These are phyloP conservation scores for Hydrophis major DNA, from an alignment of 2,797 vertebrate species.

Conservation along the genomic window DNA sequence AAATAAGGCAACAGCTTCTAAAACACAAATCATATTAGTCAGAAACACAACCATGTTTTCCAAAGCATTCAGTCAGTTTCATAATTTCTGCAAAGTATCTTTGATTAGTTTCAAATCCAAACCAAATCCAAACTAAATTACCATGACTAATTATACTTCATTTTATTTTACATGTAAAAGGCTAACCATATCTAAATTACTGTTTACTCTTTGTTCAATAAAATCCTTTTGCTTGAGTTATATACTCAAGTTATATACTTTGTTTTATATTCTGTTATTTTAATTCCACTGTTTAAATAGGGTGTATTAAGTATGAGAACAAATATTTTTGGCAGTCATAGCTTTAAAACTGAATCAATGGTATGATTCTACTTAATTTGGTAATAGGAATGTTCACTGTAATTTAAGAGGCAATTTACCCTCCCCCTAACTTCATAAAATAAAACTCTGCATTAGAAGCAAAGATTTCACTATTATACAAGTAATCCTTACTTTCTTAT, in stretches of 20 bases:
- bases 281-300: slow-evolving; percentile 32
- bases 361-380: slow-evolving; percentile 46
- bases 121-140: not conserved
- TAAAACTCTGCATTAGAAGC: slow-evolving; percentile 38
- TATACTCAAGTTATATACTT: slow-evolving; percentile 9
- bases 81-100: not conserved
- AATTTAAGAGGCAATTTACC: slow-evolving; percentile 57
- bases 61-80: too few species aligned
- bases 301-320: slow-evolving; percentile 43
- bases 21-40: too few species aligned
- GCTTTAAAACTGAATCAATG: slow-evolving; percentile 32
- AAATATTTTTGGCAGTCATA: slow-evolving; percentile 56
- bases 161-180: slow-evolving; percentile 31
- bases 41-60: too few species aligned
- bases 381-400: slow-evolving; percentile 50
- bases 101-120: not conserved
- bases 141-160: not conserved
- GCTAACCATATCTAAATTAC: slow-evolving; percentile 17
- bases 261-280: slow-evolving; percentile 49
- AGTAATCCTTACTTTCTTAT: not conserved
- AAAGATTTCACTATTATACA: slow-evolving; percentile 50
- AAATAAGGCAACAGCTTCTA: too few species aligned
- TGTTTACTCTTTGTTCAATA: slow-evolving; percentile 29
- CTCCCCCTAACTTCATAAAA: slow-evolving; percentile 53
- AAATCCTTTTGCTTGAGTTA: slow-evolving; percentile 29